Conservation (phyloP, 1,140 invertebrate species). For the Ladona fulva region DNA sequence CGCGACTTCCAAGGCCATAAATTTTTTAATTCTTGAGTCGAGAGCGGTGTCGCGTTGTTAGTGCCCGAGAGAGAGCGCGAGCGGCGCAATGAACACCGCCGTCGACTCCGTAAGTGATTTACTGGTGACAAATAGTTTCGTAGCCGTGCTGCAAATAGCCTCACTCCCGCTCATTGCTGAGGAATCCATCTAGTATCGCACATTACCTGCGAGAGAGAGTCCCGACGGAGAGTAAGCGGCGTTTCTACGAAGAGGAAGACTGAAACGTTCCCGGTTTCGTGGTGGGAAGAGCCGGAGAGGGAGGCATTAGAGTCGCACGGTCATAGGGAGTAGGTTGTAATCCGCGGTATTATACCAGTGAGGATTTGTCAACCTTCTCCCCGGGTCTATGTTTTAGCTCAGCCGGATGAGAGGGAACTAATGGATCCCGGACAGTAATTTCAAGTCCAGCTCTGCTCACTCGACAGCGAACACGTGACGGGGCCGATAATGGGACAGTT, state of each 20-base stretch:
- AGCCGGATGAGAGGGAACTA: background rate
- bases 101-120: background rate
- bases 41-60: background rate
- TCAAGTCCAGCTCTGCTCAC: background rate
- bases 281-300: background rate
- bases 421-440: slow-evolving; percentile 1
- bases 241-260: background rate
- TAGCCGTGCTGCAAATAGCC: background rate
- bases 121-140: slow-evolving; percentile 5
- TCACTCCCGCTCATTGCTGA: background rate
- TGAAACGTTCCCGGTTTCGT: background rate
- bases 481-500: background rate
- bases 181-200: background rate
- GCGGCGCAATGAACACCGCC: background rate
- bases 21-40: background rate
- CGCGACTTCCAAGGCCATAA: background rate
- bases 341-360: slow-evolving; percentile 1
- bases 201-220: background rate
- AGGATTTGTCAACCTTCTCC: slow-evolving; percentile 4
- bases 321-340: background rate
- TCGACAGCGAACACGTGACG: background rate
- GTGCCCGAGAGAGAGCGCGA: background rate
- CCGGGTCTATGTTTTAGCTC: background rate
- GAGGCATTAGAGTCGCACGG: background rate
- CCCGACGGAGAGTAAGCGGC: background rate